Evolutionary conservation across 2,797 vertebrate genomes (phyloP).

Genomic region (Dipus sagitta): DNA sequence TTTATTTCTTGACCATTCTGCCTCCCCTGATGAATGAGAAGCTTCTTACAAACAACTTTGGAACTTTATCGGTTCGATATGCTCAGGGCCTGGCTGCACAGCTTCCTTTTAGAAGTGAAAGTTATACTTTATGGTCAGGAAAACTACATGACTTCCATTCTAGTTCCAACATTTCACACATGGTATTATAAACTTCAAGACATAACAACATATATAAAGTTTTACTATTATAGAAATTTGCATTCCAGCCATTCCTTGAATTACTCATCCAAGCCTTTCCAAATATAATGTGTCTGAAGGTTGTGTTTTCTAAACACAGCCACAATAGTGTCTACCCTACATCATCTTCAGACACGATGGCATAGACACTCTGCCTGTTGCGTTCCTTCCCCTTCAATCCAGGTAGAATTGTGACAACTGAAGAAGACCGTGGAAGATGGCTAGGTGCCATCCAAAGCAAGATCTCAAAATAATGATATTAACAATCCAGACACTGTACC

Average conservation of each 20-base stretch:
- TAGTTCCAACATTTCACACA: not conserved
- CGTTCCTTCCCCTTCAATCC: not conserved
- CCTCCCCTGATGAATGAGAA: not conserved
- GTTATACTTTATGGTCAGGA: not conserved
- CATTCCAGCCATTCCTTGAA: not conserved
- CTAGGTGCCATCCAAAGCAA: not conserved
- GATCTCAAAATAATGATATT: not conserved
- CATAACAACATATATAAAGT: not conserved
- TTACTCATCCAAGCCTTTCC: not conserved
- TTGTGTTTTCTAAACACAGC: not conserved
- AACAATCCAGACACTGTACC: not conserved
- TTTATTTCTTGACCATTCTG: constrained; percentile 52
- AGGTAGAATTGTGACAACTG: not conserved
- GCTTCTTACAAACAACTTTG: constrained; percentile 26
- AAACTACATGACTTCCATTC: not conserved
- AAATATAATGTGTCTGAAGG: not conserved
- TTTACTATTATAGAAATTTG: not conserved
- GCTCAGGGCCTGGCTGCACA: not conserved
- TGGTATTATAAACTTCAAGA: not conserved
- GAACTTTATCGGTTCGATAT: constrained; percentile 27
- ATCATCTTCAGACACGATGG: not conserved
- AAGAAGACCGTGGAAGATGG: not conserved
- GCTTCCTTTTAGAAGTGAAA: constrained; percentile 38
- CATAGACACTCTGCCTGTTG: not conserved
- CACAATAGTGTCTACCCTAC: not conserved